Conservation (phyloP, 2,888 invertebrate species). For the Drosophila greeni region DNA sequence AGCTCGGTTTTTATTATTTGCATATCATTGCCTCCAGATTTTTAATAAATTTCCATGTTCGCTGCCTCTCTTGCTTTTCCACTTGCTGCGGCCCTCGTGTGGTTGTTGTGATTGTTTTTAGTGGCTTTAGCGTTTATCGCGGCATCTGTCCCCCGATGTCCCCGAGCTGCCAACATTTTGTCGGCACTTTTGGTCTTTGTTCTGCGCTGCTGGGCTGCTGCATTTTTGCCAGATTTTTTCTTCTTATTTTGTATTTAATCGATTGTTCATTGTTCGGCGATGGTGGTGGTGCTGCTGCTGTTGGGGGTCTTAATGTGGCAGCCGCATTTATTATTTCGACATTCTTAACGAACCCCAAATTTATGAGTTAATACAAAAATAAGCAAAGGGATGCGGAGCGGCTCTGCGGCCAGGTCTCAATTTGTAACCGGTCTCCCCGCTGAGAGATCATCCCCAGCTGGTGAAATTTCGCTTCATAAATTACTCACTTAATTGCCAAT, state of each 20-base stretch:
- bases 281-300: conserved; percentile 37
- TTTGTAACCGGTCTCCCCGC: conserved; percentile 59
- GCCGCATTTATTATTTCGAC: conserved; percentile 75
- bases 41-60: conserved; percentile 68
- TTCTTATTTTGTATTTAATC: conserved; percentile 69
- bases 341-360: conserved; percentile 75
- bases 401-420: conserved; percentile 45
- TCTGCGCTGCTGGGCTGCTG: conserved; percentile 30
- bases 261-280: conserved; percentile 70
- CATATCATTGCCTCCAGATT: conserved; percentile 57
- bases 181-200: conserved; percentile 52
- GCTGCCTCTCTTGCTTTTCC: conserved; percentile 33
- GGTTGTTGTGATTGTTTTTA: conserved; percentile 18
- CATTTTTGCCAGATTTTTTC: conserved; percentile 65
- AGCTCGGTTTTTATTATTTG: conserved; percentile 46
- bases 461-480: conserved; percentile 64
- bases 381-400: conserved; percentile 36
- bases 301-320: conserved; percentile 66
- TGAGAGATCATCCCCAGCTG: conserved; percentile 39
- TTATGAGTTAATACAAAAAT: conserved; percentile 74
- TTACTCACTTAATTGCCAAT: conserved; percentile 69
- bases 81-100: conserved; percentile 14
- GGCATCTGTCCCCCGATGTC: conserved; percentile 51
- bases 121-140: conserved; percentile 23
- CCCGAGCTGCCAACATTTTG: conserved; percentile 52